Evolutionary conservation across 1,140 invertebrate species (phyloP).

Genomic region (Papilio helenus): DNA sequence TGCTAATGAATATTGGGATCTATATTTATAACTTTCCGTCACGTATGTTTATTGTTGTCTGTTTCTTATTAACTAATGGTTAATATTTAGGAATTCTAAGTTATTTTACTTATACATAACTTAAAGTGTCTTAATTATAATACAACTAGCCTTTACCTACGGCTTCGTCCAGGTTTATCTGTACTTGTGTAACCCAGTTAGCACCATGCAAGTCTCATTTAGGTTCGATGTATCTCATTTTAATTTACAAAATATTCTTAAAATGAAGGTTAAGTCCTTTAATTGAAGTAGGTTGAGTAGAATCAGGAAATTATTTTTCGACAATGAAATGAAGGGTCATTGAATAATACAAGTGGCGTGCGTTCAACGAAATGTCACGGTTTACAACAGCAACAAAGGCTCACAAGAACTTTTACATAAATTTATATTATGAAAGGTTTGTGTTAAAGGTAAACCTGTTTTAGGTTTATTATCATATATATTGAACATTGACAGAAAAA

Average conservation of each 20-base stretch:
- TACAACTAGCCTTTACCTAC: background rate
- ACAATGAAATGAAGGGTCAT: slow-evolving; percentile 2
- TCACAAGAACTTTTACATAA: slow-evolving; percentile 13
- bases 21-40: background rate
- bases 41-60: background rate
- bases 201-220: background rate
- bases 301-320: slow-evolving; percentile 8
- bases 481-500: background rate
- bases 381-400: slow-evolving; percentile 8
- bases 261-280: background rate
- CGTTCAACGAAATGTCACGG: slow-evolving; percentile 26
- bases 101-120: too few species aligned
- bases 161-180: background rate
- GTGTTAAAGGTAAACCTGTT: slow-evolving; percentile 8
- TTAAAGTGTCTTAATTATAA: background rate
- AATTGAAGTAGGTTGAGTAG: background rate
- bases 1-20: slow-evolving; percentile 10
- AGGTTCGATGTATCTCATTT: background rate
- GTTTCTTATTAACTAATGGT: background rate
- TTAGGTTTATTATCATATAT: slow-evolving; percentile 1
- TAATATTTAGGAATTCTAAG: too few species aligned
- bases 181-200: background rate
- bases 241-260: background rate
- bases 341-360: slow-evolving; percentile 14
- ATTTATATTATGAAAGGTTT: slow-evolving; percentile 16